Base-by-base conservation (phyloP, 2,113 vertebrate species). In the Melanostigma gelatinosum region DNA sequence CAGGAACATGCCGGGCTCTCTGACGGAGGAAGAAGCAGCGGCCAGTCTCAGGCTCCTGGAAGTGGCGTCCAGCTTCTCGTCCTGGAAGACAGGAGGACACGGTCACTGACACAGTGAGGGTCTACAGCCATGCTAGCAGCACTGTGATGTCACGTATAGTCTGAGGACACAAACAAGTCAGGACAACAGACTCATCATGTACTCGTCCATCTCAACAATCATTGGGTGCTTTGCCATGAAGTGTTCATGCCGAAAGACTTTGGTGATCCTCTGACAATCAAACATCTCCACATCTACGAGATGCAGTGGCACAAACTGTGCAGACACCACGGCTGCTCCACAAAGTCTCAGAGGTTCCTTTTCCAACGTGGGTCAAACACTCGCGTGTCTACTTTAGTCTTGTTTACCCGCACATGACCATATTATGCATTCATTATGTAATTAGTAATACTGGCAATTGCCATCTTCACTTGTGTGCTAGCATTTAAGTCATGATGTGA, bases 11-110 rank as follows among this genome's bases (percentile, higher is more conserved):
- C 48, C 75, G 9, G 90, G 88, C 65, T 74, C 91, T 86, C 79
- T 93, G 80, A 97, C 94, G 15, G 93, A 94, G 18, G 94, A 93
- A 55, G 95, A 94, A 15, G 95, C 91, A 87, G 94, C 84, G 74
- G 94, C 75, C 10, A 92, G 80, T 40, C 75, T 93, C 71, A 72
- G 58, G 73, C 88, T 91, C 50, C 95, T 93, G 84, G 94, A 90
- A 20, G 95, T 92, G 4, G 91, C 67, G 61, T 96, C 93, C 78
- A 82, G 69, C 91, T 95, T 96, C 81, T 96, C 93, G 36, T 95
- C 94, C 97, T 99, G 73, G 40, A 80, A 79, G 29, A 92, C 40
- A 91, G 44, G 9, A 66, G 11, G 32, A 69, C 44, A 78, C 2
- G 6, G 20, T 32, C 42, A 61, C 11, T 40, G n/a, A 77, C 27